Evolutionary conservation across 2,113 vertebrate genomes (phyloP).

Genomic region (Solea senegalensis): DNA sequence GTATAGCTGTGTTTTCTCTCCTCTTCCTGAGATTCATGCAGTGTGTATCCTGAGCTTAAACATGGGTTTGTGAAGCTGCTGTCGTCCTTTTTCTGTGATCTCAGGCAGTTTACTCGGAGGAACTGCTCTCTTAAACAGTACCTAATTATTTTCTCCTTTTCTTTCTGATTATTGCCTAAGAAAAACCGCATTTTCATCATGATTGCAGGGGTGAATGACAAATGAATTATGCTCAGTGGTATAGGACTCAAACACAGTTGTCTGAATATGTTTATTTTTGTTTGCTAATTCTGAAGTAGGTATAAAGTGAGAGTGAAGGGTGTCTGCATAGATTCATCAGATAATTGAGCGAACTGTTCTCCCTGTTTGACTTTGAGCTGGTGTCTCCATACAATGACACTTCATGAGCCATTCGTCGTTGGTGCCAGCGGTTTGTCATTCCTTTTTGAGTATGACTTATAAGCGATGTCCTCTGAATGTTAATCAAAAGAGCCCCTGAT

Average conservation of each 20-base stretch:
- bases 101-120: conserved; percentile 25
- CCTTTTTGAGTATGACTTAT: conserved; percentile 29
- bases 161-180: conserved; percentile 10
- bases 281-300: neutral
- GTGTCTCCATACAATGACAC: conserved; percentile 34
- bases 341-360: conserved; percentile 32
- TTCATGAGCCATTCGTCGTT: conserved; percentile 34
- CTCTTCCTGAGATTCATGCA: conserved; percentile 14
- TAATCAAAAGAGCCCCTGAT: conserved; percentile 49
- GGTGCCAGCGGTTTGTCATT: conserved; percentile 15
- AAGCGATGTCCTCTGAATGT: conserved; percentile 19
- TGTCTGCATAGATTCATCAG: conserved; percentile 16
- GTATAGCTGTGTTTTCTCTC: conserved; percentile 11
- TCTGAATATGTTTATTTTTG: conserved; percentile 7
- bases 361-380: conserved; percentile 36
- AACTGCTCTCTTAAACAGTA: conserved; percentile 8
- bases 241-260: conserved; percentile 12
- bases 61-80: conserved; percentile 11
- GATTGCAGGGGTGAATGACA: conserved; percentile 20
- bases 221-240: conserved; percentile 33
- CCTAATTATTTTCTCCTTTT: neutral
- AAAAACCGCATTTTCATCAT: conserved; percentile 35
- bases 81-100: conserved; percentile 21
- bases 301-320: conserved; percentile 16
- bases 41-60: conserved; percentile 30